Evolutionary conservation across 2,888 invertebrate genomes (phyloP).

Genomic region (Alcis repandata): DNA sequence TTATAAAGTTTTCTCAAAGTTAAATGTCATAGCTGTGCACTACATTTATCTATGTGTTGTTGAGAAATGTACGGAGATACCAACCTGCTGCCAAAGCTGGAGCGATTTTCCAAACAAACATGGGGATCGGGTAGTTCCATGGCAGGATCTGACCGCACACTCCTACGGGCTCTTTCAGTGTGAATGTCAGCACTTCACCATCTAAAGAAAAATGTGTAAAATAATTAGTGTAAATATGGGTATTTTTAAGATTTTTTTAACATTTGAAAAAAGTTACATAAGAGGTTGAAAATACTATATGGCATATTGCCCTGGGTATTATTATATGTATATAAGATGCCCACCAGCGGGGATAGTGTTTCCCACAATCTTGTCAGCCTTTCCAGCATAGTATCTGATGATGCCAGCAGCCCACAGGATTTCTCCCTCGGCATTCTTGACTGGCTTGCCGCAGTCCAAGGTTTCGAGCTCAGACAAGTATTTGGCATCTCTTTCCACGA

Average conservation of each 20-base stretch:
- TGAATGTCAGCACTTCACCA: slow-evolving; percentile 92
- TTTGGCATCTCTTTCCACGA: slow-evolving; percentile 90
- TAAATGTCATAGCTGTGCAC: no score
- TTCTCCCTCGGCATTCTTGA: slow-evolving; percentile 89
- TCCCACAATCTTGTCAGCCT: slow-evolving; percentile 95
- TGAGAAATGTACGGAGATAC: no score
- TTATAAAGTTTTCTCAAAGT: no score
- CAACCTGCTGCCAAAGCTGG: slow-evolving; percentile 90
- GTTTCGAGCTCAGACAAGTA: slow-evolving; percentile 95
- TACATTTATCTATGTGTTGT: no score
- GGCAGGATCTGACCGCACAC: slow-evolving; percentile 97
- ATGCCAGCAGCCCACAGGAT: slow-evolving; percentile 86
- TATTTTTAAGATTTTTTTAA: no score
- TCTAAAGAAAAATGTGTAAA: slow-evolving; percentile 80
- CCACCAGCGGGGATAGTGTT: slow-evolving; percentile 89
- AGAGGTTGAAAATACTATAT: no score
- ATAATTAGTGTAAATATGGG: no score
- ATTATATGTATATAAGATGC: neutral
- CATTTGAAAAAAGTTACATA: no score
- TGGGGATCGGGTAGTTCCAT: slow-evolving; percentile 96
- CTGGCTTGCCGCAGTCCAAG: slow-evolving; percentile 97
- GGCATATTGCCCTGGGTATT: neutral
- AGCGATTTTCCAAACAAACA: slow-evolving; percentile 97
- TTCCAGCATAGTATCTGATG: slow-evolving; percentile 95
- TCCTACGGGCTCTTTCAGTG: slow-evolving; percentile 94